These are phyloP conservation scores for Damaliscus lunatus DNA, from an alignment of 2,113 vertebrate genomes.

Conservation along the genomic window DNA sequence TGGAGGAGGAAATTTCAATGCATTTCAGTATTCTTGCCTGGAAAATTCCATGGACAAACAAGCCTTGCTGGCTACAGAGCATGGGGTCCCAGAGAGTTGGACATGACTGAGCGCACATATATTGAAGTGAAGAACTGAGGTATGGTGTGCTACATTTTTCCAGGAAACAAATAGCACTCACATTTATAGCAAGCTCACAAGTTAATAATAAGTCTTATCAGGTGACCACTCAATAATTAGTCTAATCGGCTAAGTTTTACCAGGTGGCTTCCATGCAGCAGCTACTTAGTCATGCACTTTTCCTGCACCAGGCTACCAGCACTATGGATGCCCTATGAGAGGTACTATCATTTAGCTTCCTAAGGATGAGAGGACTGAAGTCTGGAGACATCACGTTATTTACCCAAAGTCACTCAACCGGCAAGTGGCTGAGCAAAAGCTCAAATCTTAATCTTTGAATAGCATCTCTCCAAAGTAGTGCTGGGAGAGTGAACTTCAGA, in stretches of 20 bases:
- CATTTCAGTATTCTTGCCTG: background rate
- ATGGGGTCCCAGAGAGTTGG: background rate
- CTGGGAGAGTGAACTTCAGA: background rate
- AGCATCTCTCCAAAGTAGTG: accelerated
- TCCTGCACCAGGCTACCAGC: background rate
- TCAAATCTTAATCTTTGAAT: background rate
- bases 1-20: background rate
- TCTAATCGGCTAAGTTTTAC: accelerated
- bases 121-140: background rate
- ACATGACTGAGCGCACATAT: background rate
- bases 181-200: background rate
- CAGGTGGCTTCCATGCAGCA: accelerated
- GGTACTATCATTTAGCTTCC: background rate
- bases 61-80: background rate
- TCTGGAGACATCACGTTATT: background rate
- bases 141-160: background rate
- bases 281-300: background rate
- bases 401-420: background rate
- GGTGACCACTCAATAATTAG: background rate
- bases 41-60: background rate
- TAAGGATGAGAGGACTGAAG: background rate
- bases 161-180: background rate
- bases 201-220: background rate
- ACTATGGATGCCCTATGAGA: background rate
- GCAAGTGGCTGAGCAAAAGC: background rate